Base-by-base conservation (phyloP, 2,888 invertebrate species). In the Scelioninae gen. 1 region DNA sequence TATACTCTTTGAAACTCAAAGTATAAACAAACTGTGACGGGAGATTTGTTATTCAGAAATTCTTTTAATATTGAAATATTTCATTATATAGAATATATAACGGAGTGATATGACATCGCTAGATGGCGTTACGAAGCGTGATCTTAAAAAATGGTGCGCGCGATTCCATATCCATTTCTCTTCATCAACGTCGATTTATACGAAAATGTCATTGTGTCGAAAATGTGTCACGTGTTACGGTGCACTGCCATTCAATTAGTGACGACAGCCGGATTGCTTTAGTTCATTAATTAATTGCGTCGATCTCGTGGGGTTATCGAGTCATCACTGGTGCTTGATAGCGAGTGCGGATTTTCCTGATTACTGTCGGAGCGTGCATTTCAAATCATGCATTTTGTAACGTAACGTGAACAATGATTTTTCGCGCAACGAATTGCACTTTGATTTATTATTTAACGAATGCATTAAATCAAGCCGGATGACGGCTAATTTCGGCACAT, bases 191-290 rank as follows among this genome's bases (percentile, higher is more conserved):
- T 71, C 71, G 76, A 82, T 82, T 71, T 66, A 47, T 62, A 65
- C 49, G 65, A 69, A 71, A 76, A 76, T 66, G 69, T 60, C 49
- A 69, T 72, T 72, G 77, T 82, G 68, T 62, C 78, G 74, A 78
- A 74, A 78, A 77, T 78, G 63, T 78, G 74, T 68, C 66, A 74
- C 72, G 74, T 47, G 60, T 66, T 76, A 65, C 66, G 49, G 32
- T 62, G 72, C 69, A 23, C 68, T 77, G 74, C 47, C 72, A 74
- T 77, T 82, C 72, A 82, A 77, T 77, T 72, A 77, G 77, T 51
- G 77, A 72, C 66, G 82, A 82, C 82, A 77, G 66, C 62, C 62
- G 72, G 72, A 82, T 68, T 77, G 82, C 82, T 82, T 77, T 65
- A 82, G 76, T 38, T 38, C 38, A 38, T 38, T 77, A 65, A 82